These are phyloP conservation scores for Cinclus cinclus DNA, from an alignment of 2,113 vertebrate species.

Conservation along the genomic window DNA sequence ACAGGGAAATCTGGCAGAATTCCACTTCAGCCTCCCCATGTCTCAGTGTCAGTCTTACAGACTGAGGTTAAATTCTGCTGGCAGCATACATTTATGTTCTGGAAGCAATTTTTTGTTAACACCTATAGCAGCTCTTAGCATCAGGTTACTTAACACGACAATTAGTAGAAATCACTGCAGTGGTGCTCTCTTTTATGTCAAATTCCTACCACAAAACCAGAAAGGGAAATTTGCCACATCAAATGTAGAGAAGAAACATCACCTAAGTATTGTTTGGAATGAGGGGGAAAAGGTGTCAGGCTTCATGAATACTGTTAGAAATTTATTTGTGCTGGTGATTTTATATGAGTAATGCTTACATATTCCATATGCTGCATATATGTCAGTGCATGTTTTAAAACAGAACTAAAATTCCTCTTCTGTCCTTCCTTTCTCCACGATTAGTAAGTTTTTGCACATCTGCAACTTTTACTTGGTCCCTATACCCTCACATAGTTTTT, in stretches of 20 bases:
- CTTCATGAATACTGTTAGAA: neutral
- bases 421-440: neutral
- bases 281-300: neutral
- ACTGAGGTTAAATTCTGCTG: slow-evolving; percentile 57
- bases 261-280: neutral
- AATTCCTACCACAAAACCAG: neutral
- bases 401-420: neutral
- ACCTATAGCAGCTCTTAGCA: neutral
- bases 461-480: neutral
- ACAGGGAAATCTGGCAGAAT: slow-evolving; percentile 12
- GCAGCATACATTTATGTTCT: slow-evolving; percentile 46
- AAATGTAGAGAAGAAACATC: neutral
- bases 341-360: neutral
- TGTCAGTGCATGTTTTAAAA: neutral
- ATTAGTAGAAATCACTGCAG: slow-evolving; percentile 17
- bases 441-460: neutral
- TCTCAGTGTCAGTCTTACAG: slow-evolving; percentile 22
- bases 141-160: slow-evolving; percentile 43
- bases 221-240: neutral
- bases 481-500: neutral
- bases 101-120: slow-evolving; percentile 65
- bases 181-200: neutral
- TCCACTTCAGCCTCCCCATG: neutral
- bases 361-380: neutral
- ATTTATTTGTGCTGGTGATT: neutral